These are phyloP conservation scores for Amorpha juglandis DNA, from an alignment of 2,888 invertebrate species.

Conservation along the genomic window DNA sequence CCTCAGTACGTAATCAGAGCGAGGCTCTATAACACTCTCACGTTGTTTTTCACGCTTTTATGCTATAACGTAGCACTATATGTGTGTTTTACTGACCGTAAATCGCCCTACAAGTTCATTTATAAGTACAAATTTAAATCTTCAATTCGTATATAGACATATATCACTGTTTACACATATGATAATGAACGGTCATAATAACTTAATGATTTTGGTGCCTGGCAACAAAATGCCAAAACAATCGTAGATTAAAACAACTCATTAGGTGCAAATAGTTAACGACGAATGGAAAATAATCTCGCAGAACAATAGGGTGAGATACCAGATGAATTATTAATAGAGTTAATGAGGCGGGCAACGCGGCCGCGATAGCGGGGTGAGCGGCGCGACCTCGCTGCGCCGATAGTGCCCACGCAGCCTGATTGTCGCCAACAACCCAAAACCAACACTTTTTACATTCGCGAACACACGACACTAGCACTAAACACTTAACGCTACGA, in stretches of 20 bases:
- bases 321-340: slow-evolving; percentile 80
- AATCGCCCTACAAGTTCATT: not conserved
- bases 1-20: not conserved
- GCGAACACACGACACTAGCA: slow-evolving; percentile 38
- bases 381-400: slow-evolving; percentile 73
- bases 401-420: slow-evolving; percentile 82
- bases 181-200: slow-evolving; percentile 11
- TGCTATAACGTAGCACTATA: not conserved
- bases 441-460: slow-evolving; percentile 56
- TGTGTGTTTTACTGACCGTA: not conserved
- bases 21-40: not conserved
- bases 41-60: not conserved
- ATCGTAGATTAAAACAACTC: slow-evolving; percentile 17
- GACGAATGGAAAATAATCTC: slow-evolving; percentile 68
- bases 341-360: slow-evolving; percentile 71
- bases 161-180: not conserved
- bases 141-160: not conserved
- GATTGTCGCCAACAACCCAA: slow-evolving; percentile 77
- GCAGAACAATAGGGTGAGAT: slow-evolving; percentile 75
- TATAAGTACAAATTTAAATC: not conserved
- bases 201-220: slow-evolving; percentile 17
- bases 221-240: slow-evolving; percentile 15
- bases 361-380: slow-evolving; percentile 76
- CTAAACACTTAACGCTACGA: slow-evolving; percentile 35
- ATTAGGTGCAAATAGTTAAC: slow-evolving; percentile 36